Evolutionary conservation across 2,888 invertebrate genomes (phyloP).

Genomic region (Ormyrus labotus): DNA sequence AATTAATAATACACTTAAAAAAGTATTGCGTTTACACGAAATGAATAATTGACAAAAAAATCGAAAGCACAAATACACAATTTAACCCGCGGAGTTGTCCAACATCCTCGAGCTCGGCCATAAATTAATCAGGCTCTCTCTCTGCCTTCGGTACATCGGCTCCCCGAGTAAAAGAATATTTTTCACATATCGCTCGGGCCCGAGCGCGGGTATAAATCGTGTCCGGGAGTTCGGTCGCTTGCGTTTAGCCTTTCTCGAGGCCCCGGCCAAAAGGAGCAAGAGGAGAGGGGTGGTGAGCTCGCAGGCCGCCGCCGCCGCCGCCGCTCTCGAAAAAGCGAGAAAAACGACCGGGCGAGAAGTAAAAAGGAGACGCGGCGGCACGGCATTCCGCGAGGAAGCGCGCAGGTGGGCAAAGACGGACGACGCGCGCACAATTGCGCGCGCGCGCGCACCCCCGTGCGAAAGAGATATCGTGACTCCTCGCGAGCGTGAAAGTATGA

Average conservation of each 20-base stretch:
- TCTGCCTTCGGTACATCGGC: background rate
- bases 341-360: constrained; percentile 54
- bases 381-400: constrained; percentile 36
- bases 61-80: too few species aligned
- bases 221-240: constrained; percentile 1
- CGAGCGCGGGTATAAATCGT: constrained; percentile 38
- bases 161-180: constrained; percentile 48
- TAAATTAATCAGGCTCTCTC: constrained; percentile 40
- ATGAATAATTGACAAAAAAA: too few species aligned
- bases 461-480: constrained; percentile 65
- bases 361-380: constrained; percentile 31
- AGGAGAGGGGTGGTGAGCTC: background rate
- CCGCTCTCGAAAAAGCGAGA: constrained; percentile 38
- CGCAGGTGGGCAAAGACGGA: constrained; percentile 48
- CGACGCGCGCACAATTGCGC: constrained; percentile 40
- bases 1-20: too few species aligned
- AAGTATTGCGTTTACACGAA: too few species aligned
- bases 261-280: constrained; percentile 28
- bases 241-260: constrained; percentile 17
- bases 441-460: constrained; percentile 64
- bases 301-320: background rate
- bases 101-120: constrained; percentile 37
- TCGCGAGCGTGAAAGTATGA: constrained; percentile 62
- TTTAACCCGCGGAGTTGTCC: constrained; percentile 21
- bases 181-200: constrained; percentile 46